A percentile compares a stretch with the other conserved stretches of the same genome.
Evolutionary conservation across 2,797 vertebrate species (phyloP).

Genomic region (Pangasius djambal): DNA sequence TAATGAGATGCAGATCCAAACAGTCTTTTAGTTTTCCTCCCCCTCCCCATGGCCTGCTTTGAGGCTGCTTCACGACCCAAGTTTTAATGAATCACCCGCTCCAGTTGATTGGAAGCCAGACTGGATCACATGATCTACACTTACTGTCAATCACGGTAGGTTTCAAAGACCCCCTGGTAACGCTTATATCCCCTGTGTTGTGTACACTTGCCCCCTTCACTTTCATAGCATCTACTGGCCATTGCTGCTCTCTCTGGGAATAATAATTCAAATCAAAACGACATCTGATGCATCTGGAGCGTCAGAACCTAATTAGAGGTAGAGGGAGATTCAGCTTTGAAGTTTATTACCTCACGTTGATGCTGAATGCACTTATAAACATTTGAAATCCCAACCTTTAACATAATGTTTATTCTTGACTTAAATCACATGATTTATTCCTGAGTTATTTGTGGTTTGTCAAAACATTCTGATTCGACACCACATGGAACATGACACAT

Average conservation of each 20-base stretch:
- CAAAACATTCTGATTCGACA: constrained; percentile 43
- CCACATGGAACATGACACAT: constrained; percentile 29
- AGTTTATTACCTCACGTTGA: constrained; percentile 40
- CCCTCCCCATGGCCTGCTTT: constrained; percentile 50
- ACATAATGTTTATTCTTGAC: constrained; percentile 30
- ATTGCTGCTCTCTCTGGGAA: constrained; percentile 43
- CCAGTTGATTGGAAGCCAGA: constrained; percentile 50
- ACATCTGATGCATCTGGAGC: constrained; percentile 40
- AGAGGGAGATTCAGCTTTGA: constrained; percentile 49
- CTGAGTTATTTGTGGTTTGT: constrained; percentile 42
- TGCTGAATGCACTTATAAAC: constrained; percentile 29
- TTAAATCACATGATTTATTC: constrained; percentile 31
- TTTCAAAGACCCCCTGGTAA: constrained; percentile 57
- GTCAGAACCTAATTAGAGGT: constrained; percentile 48
- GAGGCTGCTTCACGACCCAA: constrained; percentile 40
- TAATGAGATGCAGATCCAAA: constrained; percentile 57
- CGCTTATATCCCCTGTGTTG: constrained; percentile 50
- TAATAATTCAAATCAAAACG: constrained; percentile 51
- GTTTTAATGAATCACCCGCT: constrained; percentile 56
- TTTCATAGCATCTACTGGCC: constrained; percentile 42
- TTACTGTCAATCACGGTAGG: constrained; percentile 54
- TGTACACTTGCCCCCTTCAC: constrained; percentile 39
- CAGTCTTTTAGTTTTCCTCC: constrained; percentile 39
- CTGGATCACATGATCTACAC: constrained; percentile 54
- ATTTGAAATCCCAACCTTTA: constrained; percentile 36